Conservation (phyloP, 2,888 invertebrate species). For the Pandemis cinnamomeana region DNA sequence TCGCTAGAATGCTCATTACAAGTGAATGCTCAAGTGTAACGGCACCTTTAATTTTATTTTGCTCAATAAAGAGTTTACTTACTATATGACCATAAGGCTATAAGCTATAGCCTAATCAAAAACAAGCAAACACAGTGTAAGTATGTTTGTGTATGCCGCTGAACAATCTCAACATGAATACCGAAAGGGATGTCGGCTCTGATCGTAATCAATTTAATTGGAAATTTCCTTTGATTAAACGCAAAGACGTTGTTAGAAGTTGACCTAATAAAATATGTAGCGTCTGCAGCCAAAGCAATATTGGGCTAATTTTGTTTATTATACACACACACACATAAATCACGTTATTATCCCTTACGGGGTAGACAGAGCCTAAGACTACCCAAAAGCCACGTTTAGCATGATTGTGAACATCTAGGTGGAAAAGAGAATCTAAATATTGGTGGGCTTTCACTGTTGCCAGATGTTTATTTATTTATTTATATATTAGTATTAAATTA, state of each 20-base stretch:
- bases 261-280: constrained; percentile 81
- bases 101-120: constrained; percentile 12
- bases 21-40: too few species aligned
- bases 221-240: constrained; percentile 85
- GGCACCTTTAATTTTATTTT: too few species aligned
- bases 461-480: too few species aligned
- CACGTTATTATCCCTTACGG: too few species aligned
- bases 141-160: constrained; percentile 9
- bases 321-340: neutral
- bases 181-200: constrained; percentile 48
- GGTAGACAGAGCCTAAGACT: too few species aligned
- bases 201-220: constrained; percentile 85
- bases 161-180: constrained; percentile 39
- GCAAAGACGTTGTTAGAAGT: constrained; percentile 84
- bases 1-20: too few species aligned
- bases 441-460: too few species aligned
- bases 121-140: constrained; percentile 22
- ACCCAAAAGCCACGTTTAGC: too few species aligned
- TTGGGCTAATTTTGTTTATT: constrained; percentile 4
- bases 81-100: neutral
- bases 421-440: too few species aligned
- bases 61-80: too few species aligned
- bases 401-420: too few species aligned
- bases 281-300: constrained; percentile 50
- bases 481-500: too few species aligned